Evolutionary conservation across 2,113 vertebrate genomes (phyloP).

Genomic region (Anguilla rostrata): DNA sequence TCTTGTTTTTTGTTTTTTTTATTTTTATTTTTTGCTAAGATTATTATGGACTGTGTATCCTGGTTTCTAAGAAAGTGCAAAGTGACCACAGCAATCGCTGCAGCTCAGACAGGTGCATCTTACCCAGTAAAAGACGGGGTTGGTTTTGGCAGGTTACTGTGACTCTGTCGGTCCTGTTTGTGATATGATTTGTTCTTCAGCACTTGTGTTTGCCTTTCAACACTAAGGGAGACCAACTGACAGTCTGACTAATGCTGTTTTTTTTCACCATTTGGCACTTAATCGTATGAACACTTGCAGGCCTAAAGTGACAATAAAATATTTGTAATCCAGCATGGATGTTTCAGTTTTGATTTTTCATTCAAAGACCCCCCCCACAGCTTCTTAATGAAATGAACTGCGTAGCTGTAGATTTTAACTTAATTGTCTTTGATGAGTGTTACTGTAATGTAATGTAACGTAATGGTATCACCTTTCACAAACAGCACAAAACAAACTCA

Average conservation of each 20-base stretch:
- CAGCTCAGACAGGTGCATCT: background rate
- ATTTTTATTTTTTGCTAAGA: background rate
- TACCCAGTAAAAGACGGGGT: background rate
- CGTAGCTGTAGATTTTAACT: background rate
- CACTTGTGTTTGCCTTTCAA: background rate
- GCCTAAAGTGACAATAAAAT: constrained; percentile 23
- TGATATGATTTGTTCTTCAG: background rate
- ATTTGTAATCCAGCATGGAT: constrained; percentile 7
- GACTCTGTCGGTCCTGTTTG: background rate
- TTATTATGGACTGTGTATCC: background rate
- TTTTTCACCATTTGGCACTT: constrained; percentile 11
- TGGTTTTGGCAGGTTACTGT: background rate
- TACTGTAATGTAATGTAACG: background rate
- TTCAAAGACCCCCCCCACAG: constrained; percentile 2
- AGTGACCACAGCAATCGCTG: background rate
- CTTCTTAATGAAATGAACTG: background rate
- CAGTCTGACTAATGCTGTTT: constrained; percentile 18
- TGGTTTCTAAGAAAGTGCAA: background rate
- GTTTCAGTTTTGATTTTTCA: constrained; percentile 9
- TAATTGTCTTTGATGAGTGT: background rate
- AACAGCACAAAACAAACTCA: background rate
- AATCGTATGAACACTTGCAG: constrained; percentile 10
- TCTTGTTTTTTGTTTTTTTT: background rate
- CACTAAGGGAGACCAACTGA: background rate
- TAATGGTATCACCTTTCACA: background rate